These are phyloP conservation scores for Dasysyrphus tricinctus DNA, from an alignment of 2,888 invertebrate species.

Conservation along the genomic window DNA sequence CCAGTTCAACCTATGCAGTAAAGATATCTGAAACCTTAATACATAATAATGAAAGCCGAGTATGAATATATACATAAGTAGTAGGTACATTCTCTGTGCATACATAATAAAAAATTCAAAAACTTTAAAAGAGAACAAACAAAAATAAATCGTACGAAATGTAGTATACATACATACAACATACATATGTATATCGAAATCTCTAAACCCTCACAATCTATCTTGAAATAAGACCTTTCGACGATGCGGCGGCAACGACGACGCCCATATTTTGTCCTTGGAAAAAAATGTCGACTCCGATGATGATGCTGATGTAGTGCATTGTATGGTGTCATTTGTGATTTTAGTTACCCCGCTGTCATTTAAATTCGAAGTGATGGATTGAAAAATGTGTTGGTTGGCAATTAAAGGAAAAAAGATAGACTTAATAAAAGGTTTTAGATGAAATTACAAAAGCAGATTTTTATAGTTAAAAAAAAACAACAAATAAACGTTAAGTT, in stretches of 20 bases:
- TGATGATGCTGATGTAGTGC: background rate
- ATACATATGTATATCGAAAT: background rate
- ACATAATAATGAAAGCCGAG: background rate
- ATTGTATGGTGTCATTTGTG: background rate
- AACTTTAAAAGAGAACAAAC: background rate
- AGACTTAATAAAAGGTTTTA: background rate
- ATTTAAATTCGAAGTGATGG: background rate
- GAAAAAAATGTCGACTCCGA: constrained; percentile 9
- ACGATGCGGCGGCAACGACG: background rate
- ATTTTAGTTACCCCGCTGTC: background rate
- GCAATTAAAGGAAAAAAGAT: background rate
- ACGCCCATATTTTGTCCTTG: constrained; percentile 59
- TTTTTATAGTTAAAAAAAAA: too few relatives aligned
- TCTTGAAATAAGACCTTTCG: background rate
- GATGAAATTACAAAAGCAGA: background rate
- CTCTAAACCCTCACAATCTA: background rate
- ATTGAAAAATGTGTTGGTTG: background rate
- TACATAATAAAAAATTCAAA: background rate
- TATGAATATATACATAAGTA: background rate
- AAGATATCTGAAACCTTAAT: background rate
- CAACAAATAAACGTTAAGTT: too few relatives aligned
- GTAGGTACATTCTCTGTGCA: background rate
- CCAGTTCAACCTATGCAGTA: background rate
- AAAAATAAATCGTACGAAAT: background rate
- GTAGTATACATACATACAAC: background rate